A percentile compares a stretch with the other conserved stretches of the same genome.
Conservation (phyloP, 2,113 vertebrate genomes). For the Entelurus aequoreus region DNA sequence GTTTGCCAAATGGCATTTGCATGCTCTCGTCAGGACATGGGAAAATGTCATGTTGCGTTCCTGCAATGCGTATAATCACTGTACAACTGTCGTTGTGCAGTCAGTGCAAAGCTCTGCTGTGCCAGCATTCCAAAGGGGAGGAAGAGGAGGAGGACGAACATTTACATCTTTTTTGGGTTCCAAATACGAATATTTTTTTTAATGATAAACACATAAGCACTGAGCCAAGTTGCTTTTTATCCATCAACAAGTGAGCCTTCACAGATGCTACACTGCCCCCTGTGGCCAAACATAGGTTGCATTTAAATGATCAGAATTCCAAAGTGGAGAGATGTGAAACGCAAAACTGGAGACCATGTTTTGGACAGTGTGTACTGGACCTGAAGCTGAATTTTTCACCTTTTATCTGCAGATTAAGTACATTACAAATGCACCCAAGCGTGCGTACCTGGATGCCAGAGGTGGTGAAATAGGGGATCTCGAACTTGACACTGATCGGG, state of each 20-base stretch:
- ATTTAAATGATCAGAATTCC: slow-evolving; percentile 45
- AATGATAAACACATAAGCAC: slow-evolving; percentile 29
- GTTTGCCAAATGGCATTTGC: slow-evolving; percentile 32
- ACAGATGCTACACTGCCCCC: slow-evolving; percentile 44
- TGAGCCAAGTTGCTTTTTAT: slow-evolving; percentile 20
- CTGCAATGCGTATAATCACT: slow-evolving; percentile 47
- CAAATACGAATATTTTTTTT: slow-evolving; percentile 9
- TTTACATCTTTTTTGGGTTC: slow-evolving; percentile 22
- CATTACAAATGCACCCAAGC: background rate
- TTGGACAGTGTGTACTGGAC: background rate
- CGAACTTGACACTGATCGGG: slow-evolving; percentile 95
- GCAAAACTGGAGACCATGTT: background rate
- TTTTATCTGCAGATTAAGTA: too few species aligned
- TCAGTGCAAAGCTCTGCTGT: slow-evolving; percentile 33
- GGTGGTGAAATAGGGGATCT: slow-evolving; percentile 98
- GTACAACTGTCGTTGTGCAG: slow-evolving; percentile 57
- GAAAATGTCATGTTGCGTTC: slow-evolving; percentile 43
- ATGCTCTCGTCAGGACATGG: slow-evolving; percentile 41
- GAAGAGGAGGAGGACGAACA: slow-evolving; percentile 21
- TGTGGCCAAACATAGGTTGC: slow-evolving; percentile 22
- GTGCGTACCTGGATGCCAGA: slow-evolving; percentile 91
- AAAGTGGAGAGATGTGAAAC: slow-evolving; percentile 21
- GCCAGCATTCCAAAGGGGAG: slow-evolving; percentile 38
- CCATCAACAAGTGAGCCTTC: background rate
- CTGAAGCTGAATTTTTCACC: background rate